Evolutionary conservation across 2,113 vertebrate genomes (phyloP).

Genomic region (Mirza zaza): DNA sequence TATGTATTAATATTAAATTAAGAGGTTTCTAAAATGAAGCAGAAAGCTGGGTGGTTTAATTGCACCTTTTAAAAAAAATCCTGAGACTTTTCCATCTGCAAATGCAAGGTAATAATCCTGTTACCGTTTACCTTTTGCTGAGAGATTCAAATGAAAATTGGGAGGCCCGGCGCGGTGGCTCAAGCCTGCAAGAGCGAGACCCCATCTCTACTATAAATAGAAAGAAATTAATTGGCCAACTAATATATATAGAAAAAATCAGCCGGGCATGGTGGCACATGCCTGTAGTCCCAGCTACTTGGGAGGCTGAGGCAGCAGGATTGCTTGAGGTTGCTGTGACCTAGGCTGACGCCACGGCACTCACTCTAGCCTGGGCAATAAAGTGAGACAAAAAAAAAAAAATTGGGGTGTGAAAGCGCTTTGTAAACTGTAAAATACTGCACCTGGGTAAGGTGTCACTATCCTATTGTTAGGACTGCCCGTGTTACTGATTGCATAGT

Average conservation of each 20-base stretch:
- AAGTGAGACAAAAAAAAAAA: too few species aligned
- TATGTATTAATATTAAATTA: background rate
- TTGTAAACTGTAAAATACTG: background rate
- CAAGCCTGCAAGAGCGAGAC: too few species aligned
- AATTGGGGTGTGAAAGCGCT: background rate
- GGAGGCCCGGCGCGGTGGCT: too few species aligned
- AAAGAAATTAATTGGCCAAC: too few species aligned
- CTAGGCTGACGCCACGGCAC: too few species aligned
- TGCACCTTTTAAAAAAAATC: background rate
- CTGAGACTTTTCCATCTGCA: background rate
- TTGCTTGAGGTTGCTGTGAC: too few species aligned
- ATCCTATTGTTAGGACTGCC: accelerated
- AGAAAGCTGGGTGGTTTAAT: background rate
- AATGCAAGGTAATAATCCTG: background rate
- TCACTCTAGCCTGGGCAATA: too few species aligned
- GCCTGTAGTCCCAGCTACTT: too few species aligned
- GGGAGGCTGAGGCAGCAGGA: too few species aligned
- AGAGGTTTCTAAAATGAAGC: background rate
- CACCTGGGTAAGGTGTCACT: accelerated
- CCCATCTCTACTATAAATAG: too few species aligned
- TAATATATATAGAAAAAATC: too few species aligned
- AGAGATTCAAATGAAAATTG: background rate
- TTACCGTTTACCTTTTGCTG: background rate
- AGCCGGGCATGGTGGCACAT: too few species aligned
- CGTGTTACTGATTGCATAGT: background rate